Percentiles rank a stretch among this genome's conserved stretches.
Conservation (phyloP, 1,140 invertebrate species). For the Zaprionus kolodkinae region DNA sequence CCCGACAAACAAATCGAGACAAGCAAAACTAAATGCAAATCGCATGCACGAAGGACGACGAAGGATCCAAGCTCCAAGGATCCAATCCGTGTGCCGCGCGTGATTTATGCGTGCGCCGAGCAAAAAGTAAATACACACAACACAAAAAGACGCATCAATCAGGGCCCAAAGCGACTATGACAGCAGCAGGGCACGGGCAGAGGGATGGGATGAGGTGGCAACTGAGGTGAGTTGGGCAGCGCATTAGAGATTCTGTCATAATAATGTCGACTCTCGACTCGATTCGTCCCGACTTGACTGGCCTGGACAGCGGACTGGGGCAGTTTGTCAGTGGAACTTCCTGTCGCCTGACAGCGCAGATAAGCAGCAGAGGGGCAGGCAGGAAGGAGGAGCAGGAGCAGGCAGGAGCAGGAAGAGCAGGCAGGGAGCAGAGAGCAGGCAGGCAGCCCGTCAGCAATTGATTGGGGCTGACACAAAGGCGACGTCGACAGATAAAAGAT, state of each 20-base stretch:
- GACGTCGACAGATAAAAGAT: conserved; percentile 47
- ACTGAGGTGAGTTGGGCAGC: conserved; percentile 14
- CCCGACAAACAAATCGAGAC: conserved; percentile 52
- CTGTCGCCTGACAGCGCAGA: conserved; percentile 51
- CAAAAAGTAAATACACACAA: conserved; percentile 30
- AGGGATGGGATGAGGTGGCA: not conserved
- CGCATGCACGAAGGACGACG: conserved; percentile 58
- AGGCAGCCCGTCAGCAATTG: conserved; percentile 47
- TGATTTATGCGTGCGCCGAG: conserved; percentile 57
- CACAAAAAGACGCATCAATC: conserved; percentile 53
- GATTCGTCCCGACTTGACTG: not conserved
- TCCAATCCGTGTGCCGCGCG: not conserved
- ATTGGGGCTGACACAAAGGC: conserved; percentile 60
- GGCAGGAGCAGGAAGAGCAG: too few relatives aligned
- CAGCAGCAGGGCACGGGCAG: not conserved
- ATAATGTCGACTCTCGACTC: conserved; percentile 21
- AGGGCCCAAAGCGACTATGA: conserved; percentile 26
- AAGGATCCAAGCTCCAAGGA: not conserved
- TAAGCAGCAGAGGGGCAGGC: conserved; percentile 38
- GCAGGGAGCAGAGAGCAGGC: too few relatives aligned
- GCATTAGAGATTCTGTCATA: conserved; percentile 34
- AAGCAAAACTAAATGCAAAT: conserved; percentile 73
- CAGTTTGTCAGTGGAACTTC: conserved; percentile 66
- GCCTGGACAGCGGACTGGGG: conserved; percentile 7
- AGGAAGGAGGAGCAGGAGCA: too few relatives aligned